Conservation (phyloP, 2,113 vertebrate species). For the Riparia riparia region DNA sequence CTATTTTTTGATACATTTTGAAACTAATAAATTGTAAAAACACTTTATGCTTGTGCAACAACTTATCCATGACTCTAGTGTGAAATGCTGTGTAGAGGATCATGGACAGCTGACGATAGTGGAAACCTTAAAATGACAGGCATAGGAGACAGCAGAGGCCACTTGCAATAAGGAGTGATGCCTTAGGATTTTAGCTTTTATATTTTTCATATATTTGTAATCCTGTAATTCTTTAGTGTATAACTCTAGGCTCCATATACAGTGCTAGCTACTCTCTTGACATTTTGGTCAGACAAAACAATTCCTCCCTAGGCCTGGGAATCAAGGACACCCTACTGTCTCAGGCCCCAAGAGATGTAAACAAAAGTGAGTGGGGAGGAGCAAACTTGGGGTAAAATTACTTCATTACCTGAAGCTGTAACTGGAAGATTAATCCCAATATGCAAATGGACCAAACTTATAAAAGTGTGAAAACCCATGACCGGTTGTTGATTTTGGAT, state of each 20-base stretch:
- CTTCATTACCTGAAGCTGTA: not conserved
- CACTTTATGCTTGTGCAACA: not conserved
- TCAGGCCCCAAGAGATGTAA: not conserved
- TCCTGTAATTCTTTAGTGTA: not conserved
- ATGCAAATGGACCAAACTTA: not conserved
- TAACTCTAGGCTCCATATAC: not conserved
- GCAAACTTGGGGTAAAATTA: not conserved
- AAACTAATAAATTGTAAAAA: not conserved
- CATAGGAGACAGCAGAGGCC: not conserved
- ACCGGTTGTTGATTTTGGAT: rapidly evolving
- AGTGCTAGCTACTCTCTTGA: not conserved
- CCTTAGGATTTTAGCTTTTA: not conserved
- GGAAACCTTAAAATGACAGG: not conserved
- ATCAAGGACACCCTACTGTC: not conserved
- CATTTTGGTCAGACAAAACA: not conserved
- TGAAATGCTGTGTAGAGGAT: not conserved
- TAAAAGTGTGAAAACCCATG: not conserved
- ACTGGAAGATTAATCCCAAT: not conserved
- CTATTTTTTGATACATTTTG: not conserved
- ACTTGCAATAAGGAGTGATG: not conserved
- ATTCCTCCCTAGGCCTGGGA: not conserved
- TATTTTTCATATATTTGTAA: not conserved
- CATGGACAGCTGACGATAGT: rapidly evolving
- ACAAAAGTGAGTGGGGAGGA: not conserved
- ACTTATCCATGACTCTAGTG: not conserved